Conservation (phyloP, 1,140 invertebrate genomes). For the Pollicipes pollicipes region DNA sequence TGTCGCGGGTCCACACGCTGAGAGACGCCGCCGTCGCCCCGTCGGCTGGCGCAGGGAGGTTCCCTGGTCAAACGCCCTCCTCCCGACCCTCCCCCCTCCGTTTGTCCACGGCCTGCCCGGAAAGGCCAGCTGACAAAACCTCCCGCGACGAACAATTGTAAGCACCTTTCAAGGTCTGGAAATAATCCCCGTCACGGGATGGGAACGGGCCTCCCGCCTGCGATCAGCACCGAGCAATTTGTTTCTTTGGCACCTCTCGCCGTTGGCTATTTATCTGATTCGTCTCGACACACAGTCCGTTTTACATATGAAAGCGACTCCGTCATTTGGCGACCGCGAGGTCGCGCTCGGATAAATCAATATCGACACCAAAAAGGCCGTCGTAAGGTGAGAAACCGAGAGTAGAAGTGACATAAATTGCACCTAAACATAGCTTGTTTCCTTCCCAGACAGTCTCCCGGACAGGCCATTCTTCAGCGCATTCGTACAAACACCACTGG, state of each 20-base stretch:
- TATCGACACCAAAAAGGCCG: neutral
- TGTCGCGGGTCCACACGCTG: too few relatives aligned
- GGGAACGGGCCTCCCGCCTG: too few relatives aligned
- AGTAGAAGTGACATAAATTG: neutral
- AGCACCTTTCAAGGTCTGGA: neutral
- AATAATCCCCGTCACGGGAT: neutral
- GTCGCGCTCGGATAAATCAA: neutral
- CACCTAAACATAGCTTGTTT: neutral
- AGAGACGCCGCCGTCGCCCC: too few relatives aligned
- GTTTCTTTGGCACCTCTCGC: neutral
- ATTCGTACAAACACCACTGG: neutral
- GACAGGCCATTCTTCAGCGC: neutral
- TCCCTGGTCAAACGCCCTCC: too few relatives aligned
- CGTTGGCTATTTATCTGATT: neutral
- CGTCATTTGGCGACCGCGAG: neutral
- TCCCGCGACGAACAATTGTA: neutral
- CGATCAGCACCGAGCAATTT: neutral
- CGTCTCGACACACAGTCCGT: neutral
- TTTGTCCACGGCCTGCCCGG: neutral
- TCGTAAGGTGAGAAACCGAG: neutral
- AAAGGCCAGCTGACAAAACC: neutral
- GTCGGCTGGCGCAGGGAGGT: too few relatives aligned
- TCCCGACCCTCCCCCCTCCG: too few relatives aligned
- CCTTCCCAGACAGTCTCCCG: neutral
- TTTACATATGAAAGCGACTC: neutral